Evolutionary conservation across 2,113 vertebrate genomes (phyloP), one percentile per base, ranked within the genome.

Genomic region (Regulus satrapa): DNA sequence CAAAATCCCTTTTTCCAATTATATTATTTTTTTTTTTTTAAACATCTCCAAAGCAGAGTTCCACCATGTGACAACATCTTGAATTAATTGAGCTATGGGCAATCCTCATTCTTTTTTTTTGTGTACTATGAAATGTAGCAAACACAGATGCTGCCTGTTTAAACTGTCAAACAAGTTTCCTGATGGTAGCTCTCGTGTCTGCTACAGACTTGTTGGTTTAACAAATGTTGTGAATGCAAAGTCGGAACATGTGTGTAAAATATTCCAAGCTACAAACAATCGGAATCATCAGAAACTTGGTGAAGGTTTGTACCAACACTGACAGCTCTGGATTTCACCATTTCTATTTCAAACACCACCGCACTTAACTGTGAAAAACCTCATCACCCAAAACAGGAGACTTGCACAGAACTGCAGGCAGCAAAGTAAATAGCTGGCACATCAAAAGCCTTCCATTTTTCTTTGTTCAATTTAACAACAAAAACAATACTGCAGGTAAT

Each of bases 101-200:
- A 91, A 63, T 74, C 88, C 80, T 45, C 8, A 0, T 18, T 68
- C 86, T 40, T 71, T 67, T 40, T 71, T 67, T 95, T 55, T 96
- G 94, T 96, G 95, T 92, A 68, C 80, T 78, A 24, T 10, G 91
- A 89, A 92, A 91, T 67, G 92, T 71, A 91, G 94, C 88, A 92
- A 95, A 95, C 94, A 92, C 96, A 97, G 94, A 95, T 97, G 96
- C 96, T 95, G 86, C 43, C 86, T 95, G 96, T 96, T 97, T 87
- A 78, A 97, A 89, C 94, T 96, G 96, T 97, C 96, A 97, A 95
- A 97, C 96, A 95, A 96, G 94, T 89, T 91, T 92, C 94, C 96
- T 95, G 94, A 94, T 96, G 96, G 96, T 95, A 97, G 96, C 93
- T 85, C 64, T 96, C 73, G 75, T 75, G 92, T 92, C 92, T 95